Base-by-base conservation (phyloP, 2,113 vertebrate genomes). In the Pitta sordida region DNA sequence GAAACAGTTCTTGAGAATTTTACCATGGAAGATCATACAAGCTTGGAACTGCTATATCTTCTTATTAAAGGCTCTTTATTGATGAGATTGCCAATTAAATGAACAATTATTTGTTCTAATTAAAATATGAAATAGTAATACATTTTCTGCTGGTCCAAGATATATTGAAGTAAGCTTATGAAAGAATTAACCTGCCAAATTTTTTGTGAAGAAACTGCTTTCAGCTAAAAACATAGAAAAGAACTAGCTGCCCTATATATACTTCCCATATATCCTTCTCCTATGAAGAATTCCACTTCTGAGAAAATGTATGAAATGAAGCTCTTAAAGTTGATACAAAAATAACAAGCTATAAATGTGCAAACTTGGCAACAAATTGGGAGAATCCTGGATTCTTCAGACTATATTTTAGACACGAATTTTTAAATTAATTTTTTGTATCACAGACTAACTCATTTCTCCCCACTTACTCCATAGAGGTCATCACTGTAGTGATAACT, bases 1-100 rank as follows among this genome's bases (percentile, higher is more conserved):
- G 94, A 96, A 96, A 92, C 29, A 60, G 8, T 52, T 80, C 91
- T 86, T 93, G 84, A 95, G 88, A 93, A 89, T 96, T 94, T 96
- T 95, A 71, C 26, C 70, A 10, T 34, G 43, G 30, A 69, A 49
- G 7, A 43, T 17, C 53, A 64, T 11, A 12, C 5, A 51, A 93
- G 32, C 68, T 94, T 91, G 55, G 48, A 94, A 68, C 24, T 71
- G 55, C 37, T 53, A 37, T 43, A 43, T 92, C 37, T 84, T 58
- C 92, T 93, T 80, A 68, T 87, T 94, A 85, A 94, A 93, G 59
- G 4, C 41, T 92, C 67, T 94, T 93, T 41, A 91, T 78, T 74
- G 56, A 73, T 85, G 88, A 89, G 34, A 77, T 81, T 73, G 60
- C 49, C 86, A 95, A 80, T 92, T 86, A 87, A 94, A 97, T 73